These are phyloP conservation scores for Macrosiphum euphorbiae DNA, from an alignment of 2,888 invertebrate species.

Conservation along the genomic window DNA sequence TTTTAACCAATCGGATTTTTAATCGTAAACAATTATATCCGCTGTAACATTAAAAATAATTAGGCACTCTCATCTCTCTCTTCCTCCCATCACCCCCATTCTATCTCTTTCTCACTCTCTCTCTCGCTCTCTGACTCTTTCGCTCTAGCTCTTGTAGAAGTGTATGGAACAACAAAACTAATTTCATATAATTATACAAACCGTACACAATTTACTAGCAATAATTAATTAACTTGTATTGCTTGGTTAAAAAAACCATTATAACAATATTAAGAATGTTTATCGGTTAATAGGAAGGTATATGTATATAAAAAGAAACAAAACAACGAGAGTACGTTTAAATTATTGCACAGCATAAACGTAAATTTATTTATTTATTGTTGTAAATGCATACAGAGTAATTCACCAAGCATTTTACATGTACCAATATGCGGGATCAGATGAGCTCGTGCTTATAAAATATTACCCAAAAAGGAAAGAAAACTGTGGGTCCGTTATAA, in stretches of 20 bases:
- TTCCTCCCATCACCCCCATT: too few relatives aligned
- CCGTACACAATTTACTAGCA: background rate
- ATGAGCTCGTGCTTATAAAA: background rate
- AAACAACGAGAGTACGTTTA: background rate
- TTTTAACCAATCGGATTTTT: background rate
- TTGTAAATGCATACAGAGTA: background rate
- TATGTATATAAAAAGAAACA: background rate
- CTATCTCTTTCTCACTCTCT: background rate
- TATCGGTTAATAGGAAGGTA: background rate
- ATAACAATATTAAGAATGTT: background rate
- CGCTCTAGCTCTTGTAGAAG: background rate
- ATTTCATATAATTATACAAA: background rate
- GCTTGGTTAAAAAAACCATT: background rate
- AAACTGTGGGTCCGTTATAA: background rate
- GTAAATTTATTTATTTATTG: background rate
- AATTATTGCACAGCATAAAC: background rate
- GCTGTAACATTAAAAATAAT: background rate
- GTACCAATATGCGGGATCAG: background rate
- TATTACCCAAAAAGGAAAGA: background rate
- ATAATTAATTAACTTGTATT: background rate
- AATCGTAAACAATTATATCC: too few relatives aligned
- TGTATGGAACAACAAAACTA: background rate
- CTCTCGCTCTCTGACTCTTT: background rate
- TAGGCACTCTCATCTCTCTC: background rate
- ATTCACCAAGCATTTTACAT: background rate